phyloP scores from a whole-genome alignment of 2,113 vertebrate species.

The Mormoops blainvillei region DNA sequence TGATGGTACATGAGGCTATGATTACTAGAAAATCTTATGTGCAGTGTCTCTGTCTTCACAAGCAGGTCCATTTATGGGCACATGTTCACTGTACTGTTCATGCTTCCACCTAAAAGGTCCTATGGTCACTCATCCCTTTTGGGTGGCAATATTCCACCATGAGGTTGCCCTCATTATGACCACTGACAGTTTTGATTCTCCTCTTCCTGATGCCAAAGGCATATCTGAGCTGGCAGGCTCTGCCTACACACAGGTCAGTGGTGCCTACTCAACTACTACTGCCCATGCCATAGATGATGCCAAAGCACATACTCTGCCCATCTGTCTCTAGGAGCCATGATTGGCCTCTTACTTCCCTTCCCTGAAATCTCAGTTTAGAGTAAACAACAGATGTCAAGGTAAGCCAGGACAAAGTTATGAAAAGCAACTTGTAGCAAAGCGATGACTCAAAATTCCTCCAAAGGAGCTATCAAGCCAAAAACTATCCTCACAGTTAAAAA shows the following conservation, averaged over 20 bases:
- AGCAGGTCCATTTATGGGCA: background rate
- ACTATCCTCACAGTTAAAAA: background rate
- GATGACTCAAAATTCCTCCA: background rate
- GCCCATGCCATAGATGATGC: background rate
- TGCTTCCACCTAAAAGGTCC: background rate
- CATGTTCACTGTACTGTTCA: background rate
- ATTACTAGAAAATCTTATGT: background rate
- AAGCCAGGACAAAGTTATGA: slow-evolving; percentile 16
- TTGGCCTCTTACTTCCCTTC: slow-evolving; percentile 38
- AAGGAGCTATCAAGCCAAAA: background rate
- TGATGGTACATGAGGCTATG: background rate
- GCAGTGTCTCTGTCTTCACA: background rate
- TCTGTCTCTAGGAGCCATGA: slow-evolving; percentile 48
- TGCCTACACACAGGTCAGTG: slow-evolving; percentile 30
- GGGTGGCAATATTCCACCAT: background rate
- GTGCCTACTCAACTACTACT: slow-evolving; percentile 3
- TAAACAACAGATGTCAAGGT: slow-evolving; percentile 70
- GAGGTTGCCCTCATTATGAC: slow-evolving; percentile 16
- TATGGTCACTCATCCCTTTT: background rate
- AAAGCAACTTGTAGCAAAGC: background rate
- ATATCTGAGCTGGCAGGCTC: slow-evolving; percentile 44
- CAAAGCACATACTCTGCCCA: slow-evolving; percentile 57
- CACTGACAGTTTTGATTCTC: slow-evolving; percentile 4
- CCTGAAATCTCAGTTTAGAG: slow-evolving; percentile 44
- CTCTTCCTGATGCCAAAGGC: background rate